phyloP scores from a whole-genome alignment of 2,797 vertebrate species.

The Sorex maritimensis region DNA sequence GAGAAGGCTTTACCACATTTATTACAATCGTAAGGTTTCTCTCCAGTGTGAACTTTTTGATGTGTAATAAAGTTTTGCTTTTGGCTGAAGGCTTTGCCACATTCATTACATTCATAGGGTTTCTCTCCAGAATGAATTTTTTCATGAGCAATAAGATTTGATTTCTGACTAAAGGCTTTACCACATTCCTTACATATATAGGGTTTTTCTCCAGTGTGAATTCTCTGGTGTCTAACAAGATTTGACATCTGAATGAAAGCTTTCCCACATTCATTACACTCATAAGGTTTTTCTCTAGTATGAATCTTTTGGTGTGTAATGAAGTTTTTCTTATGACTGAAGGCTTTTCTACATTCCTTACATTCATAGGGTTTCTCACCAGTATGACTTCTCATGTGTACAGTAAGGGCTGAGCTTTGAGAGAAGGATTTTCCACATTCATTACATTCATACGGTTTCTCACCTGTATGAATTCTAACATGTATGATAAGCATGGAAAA shows the following conservation, averaged over 20 bases:
- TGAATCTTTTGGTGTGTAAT: slow-evolving; percentile 83
- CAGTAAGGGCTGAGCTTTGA: slow-evolving; percentile 82
- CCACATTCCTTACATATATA: slow-evolving; percentile 87
- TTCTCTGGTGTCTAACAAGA: slow-evolving; percentile 85
- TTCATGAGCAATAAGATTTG: slow-evolving; percentile 87
- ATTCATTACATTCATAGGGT: slow-evolving; percentile 94
- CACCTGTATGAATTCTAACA: slow-evolving; percentile 83
- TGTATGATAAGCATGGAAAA: slow-evolving; percentile 86
- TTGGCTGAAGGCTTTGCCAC: slow-evolving; percentile 94
- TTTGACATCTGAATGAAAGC: slow-evolving; percentile 82
- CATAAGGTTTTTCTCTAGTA: slow-evolving; percentile 84
- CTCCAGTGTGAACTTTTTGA: slow-evolving; percentile 94
- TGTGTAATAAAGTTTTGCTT: slow-evolving; percentile 96
- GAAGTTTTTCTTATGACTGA: slow-evolving; percentile 84
- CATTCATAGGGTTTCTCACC: slow-evolving; percentile 86
- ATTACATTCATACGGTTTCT: slow-evolving; percentile 83
- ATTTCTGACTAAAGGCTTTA: slow-evolving; percentile 87
- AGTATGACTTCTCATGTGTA: slow-evolving; percentile 84
- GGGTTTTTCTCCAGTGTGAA: slow-evolving; percentile 85
- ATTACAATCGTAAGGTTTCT: slow-evolving; percentile 94
- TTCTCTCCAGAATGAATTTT: slow-evolving; percentile 90
- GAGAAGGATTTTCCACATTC: slow-evolving; percentile 84
- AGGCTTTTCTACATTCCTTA: slow-evolving; percentile 83
- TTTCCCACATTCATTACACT: slow-evolving; percentile 84
- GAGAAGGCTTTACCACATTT: slow-evolving; percentile 95